These are phyloP conservation scores for Bungarus multicinctus DNA, from an alignment of 2,113 vertebrate species.

Conservation along the genomic window DNA sequence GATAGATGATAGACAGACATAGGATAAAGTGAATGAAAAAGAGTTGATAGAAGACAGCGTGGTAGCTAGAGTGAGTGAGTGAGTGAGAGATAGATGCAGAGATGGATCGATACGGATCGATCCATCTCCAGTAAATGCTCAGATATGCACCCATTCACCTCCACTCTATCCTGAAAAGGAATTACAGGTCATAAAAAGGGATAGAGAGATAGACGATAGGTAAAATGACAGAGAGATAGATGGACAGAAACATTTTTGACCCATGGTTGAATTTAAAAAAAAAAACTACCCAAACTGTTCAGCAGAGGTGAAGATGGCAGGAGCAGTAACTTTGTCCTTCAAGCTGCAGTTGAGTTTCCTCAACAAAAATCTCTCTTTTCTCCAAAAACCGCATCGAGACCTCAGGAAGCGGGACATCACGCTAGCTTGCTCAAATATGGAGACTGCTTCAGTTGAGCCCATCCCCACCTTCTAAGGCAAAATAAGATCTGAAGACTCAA, in stretches of 20 bases:
- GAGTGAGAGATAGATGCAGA: neutral
- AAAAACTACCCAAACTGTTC: too few relatives aligned
- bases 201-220: neutral
- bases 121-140: neutral
- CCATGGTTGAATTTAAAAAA: too few relatives aligned
- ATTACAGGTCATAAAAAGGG: neutral
- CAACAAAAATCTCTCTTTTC: neutral
- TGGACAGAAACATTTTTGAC: too few relatives aligned
- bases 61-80: too few relatives aligned
- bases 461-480: neutral
- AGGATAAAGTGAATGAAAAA: too few relatives aligned
- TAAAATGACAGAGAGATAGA: neutral
- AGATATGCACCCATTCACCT: neutral
- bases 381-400: neutral
- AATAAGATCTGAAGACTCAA: neutral
- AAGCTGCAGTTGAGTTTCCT: too few relatives aligned
- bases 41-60: too few relatives aligned
- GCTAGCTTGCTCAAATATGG: neutral
- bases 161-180: neutral
- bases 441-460: too few relatives aligned
- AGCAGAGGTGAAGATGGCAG: too few relatives aligned
- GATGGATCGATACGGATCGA: too few relatives aligned
- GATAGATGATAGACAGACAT: too few relatives aligned
- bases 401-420: neutral
- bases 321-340: too few relatives aligned